A percentile compares a stretch with the other conserved stretches of the same genome.
These are phyloP conservation scores for Crocodylus rhombifer DNA, from an alignment of 2,797 vertebrate genomes.

Conservation along the genomic window DNA sequence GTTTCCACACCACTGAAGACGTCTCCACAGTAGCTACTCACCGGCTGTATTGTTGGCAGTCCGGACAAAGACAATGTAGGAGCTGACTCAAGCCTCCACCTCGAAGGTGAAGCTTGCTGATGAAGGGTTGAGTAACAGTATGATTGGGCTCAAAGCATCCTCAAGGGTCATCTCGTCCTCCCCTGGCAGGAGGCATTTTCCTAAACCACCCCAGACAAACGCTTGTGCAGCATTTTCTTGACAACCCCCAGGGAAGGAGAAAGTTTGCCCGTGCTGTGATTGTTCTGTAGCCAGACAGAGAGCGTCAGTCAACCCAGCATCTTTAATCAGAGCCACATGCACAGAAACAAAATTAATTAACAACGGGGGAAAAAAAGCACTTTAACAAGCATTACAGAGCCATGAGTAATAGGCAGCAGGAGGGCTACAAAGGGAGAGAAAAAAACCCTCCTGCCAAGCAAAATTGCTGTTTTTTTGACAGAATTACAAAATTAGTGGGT, in stretches of 20 bases:
- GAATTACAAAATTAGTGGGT: constrained; percentile 46
- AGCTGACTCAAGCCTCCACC: accelerated
- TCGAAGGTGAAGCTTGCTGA: not conserved
- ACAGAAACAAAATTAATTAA: not conserved
- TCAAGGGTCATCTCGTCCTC: too few relatives aligned
- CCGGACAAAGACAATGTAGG: not conserved
- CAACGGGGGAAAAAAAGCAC: not conserved
- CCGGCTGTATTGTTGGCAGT: not conserved
- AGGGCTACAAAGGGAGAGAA: not conserved
- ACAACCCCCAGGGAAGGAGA: not conserved
- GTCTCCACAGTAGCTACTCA: not conserved
- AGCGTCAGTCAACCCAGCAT: not conserved
- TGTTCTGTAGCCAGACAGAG: not conserved
- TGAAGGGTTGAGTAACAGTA: too few relatives aligned
- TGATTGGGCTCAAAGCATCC: too few relatives aligned
- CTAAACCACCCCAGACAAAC: too few relatives aligned
- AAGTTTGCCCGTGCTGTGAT: not conserved
- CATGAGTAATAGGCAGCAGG: not conserved
- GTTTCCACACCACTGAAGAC: not conserved
- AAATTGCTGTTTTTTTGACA: constrained; percentile 6
- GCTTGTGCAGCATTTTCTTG: too few relatives aligned
- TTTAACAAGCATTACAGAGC: not conserved
- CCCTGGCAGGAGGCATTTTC: too few relatives aligned
- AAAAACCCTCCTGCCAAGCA: constrained; percentile 2
- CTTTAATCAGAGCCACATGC: not conserved